Base-by-base conservation (phyloP, 2,113 vertebrate species). In the Notothenia coriiceps region DNA sequence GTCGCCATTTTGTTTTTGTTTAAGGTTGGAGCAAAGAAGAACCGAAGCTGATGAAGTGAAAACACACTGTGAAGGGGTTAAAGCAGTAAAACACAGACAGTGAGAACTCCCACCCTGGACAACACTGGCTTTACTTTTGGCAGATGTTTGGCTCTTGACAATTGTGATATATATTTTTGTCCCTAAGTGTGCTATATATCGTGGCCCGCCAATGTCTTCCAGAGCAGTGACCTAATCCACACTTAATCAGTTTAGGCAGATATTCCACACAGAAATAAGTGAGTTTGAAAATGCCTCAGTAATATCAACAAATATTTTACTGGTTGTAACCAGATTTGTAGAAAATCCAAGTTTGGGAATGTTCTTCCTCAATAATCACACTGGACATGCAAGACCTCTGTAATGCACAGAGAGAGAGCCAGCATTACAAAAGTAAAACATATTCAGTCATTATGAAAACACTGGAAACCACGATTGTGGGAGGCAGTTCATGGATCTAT, bases 381-480 rank as follows among this genome's bases (percentile, higher is more conserved):
- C 0, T 49, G 66, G 74, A 88, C 77, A 6, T 80, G 86, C 85
- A 77, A 81, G 61, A 62, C 50, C 62, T 65, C 17, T 33, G 60
- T 49, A 50, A 44, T 50, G 79, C 61, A 10, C 52, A 59, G 61
- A 62, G 11, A 62, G 11, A 80, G 50, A 75, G 68, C 66, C 79
- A 17, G 68, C 73, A 51, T 87, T 86, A 55, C 69, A 46, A 63
- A 87, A 83, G 63, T 60, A 87, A 88, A 89, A 88, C 90, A 88
- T 35, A 65, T 91, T 78, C 49, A 56, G 76, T 71, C 77, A 80
- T 56, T 83, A 51, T 80, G 35, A 76, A 86, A 89, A 88, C 79
- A 91, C 25, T 50, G 46, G 78, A 83, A 72, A 62, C 25, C 10
- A 64, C 29, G 43, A 62, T 18, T 5, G 43, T 57, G 63, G 57